phyloP scores from a whole-genome alignment of 2,797 vertebrate genomes.

The Falco rusticolus region DNA sequence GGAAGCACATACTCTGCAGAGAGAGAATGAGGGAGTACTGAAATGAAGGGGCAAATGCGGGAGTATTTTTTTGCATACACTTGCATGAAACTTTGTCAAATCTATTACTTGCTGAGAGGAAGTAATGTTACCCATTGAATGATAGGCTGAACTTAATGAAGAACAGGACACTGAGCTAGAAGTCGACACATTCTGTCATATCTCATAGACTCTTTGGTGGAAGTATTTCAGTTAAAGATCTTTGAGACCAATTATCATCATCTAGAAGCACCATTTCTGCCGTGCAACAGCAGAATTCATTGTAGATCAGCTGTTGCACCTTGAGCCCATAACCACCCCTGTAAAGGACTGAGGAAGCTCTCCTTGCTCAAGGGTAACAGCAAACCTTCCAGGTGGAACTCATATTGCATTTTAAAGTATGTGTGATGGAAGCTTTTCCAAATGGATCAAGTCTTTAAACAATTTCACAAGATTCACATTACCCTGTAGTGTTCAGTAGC shows the following conservation, averaged over 20 bases:
- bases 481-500: neutral
- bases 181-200: neutral
- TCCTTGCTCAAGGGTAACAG: neutral
- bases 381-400: neutral
- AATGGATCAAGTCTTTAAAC: neutral
- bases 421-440: neutral
- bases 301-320: neutral
- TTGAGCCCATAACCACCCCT: neutral
- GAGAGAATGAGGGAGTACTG: neutral
- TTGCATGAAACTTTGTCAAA: neutral
- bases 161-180: neutral
- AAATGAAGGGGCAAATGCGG: neutral
- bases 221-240: neutral
- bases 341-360: neutral
- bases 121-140: neutral
- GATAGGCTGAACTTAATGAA: neutral
- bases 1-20: neutral
- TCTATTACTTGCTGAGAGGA: neutral
- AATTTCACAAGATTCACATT: neutral
- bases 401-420: neutral
- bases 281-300: neutral
- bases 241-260: neutral
- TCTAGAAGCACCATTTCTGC: neutral
- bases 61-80: neutral
- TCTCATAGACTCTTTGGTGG: neutral